A percentile compares a stretch with the other conserved stretches of the same genome.
Conservation (phyloP, 2,797 vertebrate species). For the Halcyon smyrnensis region DNA sequence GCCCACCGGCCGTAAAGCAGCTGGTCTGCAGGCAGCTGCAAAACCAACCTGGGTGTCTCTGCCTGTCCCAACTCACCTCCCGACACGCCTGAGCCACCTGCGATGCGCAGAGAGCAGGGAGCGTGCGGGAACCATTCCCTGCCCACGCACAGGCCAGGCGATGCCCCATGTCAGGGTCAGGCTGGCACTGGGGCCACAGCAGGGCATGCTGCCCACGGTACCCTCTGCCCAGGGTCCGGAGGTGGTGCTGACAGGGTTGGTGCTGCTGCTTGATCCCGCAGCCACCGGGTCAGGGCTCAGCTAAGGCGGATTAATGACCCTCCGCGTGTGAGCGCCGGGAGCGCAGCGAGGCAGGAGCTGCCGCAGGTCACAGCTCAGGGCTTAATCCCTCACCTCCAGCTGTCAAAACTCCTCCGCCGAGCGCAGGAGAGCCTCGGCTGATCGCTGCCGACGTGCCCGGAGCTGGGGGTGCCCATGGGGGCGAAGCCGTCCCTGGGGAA, state of each 20-base stretch:
- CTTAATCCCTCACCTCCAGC: conserved; percentile 49
- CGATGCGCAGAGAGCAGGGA: fast-evolving
- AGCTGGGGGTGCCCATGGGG: fast-evolving
- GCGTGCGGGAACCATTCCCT: fast-evolving
- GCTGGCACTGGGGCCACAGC: no score
- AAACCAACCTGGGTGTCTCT: not conserved
- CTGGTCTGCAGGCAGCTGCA: not conserved
- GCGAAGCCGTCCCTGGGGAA: not conserved
- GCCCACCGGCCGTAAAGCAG: fast-evolving
- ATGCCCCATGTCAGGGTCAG: fast-evolving
- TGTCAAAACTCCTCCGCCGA: conserved; percentile 12
- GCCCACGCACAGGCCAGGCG: fast-evolving
- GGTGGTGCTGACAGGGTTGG: fast-evolving
- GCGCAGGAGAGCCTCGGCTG: not conserved
- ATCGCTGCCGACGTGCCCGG: fast-evolving
- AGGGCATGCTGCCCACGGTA: not conserved
- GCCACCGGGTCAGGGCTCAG: not conserved
- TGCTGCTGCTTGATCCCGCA: not conserved
- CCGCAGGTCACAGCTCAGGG: conserved; percentile 17
- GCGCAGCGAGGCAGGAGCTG: not conserved
- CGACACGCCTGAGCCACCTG: fast-evolving
- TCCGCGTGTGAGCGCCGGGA: not conserved
- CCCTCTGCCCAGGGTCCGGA: fast-evolving
- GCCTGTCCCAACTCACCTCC: not conserved
- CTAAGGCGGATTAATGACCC: conserved; percentile 22